Evolutionary conservation across 2,113 vertebrate genomes (phyloP).

Genomic region (Paedocypris sp.): DNA sequence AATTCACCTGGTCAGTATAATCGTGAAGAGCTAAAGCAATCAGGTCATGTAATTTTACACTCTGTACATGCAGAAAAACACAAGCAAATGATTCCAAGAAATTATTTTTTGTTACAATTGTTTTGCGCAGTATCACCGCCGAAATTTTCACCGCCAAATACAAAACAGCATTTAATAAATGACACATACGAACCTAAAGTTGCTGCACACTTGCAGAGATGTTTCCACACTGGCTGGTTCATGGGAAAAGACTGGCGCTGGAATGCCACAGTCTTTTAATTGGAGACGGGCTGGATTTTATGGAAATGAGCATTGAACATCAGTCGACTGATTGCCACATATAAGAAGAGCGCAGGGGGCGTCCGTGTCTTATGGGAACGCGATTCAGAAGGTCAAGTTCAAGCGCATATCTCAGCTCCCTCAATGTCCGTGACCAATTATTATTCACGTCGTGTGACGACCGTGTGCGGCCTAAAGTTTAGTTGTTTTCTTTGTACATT

Average conservation of each 20-base stretch:
- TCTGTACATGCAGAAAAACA: too few relatives aligned
- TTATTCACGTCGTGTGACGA: slow-evolving; percentile 46
- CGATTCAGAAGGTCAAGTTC: slow-evolving; percentile 65
- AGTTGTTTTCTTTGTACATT: too few relatives aligned
- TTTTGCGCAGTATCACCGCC: too few relatives aligned
- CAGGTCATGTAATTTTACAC: too few relatives aligned
- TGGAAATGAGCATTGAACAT: slow-evolving; percentile 63
- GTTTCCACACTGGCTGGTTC: slow-evolving; percentile 38
- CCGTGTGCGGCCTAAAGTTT: too few relatives aligned
- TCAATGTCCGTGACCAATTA: slow-evolving; percentile 36
- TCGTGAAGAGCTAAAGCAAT: too few relatives aligned
- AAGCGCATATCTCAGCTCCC: slow-evolving; percentile 45
- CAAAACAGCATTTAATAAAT: too few relatives aligned
- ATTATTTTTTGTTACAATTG: too few relatives aligned
- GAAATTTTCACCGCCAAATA: too few relatives aligned
- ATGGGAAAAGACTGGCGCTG: slow-evolving; percentile 48
- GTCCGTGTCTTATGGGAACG: slow-evolving; percentile 57
- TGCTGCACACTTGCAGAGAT: slow-evolving; percentile 26
- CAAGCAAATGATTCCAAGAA: too few relatives aligned
- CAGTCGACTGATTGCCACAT: slow-evolving; percentile 51
- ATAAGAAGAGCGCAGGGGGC: slow-evolving; percentile 50
- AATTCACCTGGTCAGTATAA: too few relatives aligned
- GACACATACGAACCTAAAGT: slow-evolving; percentile 4
- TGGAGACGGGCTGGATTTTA: slow-evolving; percentile 59
- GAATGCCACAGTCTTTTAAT: slow-evolving; percentile 55